phyloP scores from a whole-genome alignment of 2,888 invertebrate genomes.

The Nemotelus nigrinus region DNA sequence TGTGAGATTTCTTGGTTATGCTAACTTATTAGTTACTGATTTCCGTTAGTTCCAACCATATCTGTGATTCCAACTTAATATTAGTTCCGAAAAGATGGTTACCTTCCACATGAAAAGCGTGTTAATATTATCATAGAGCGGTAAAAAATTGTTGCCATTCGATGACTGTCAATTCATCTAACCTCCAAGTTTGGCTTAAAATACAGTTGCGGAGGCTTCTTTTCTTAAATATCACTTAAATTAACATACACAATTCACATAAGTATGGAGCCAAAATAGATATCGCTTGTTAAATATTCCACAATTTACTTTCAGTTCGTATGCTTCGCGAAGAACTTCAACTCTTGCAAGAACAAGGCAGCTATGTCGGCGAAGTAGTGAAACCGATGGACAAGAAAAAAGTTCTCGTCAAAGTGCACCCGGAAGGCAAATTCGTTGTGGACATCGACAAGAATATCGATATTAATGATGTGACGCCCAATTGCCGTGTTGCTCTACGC shows the following conservation, averaged over 20 bases:
- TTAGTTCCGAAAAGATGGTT: background rate
- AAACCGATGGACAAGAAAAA: constrained; percentile 99
- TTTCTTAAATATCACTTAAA: background rate
- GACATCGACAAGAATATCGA: constrained; percentile 99
- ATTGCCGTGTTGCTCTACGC: constrained; percentile 95
- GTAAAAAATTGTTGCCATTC: too few relatives aligned
- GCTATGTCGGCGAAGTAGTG: constrained; percentile 99
- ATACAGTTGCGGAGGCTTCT: too few relatives aligned
- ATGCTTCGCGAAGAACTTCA: constrained; percentile 98
- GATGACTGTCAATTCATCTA: too few relatives aligned
- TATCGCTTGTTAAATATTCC: too few relatives aligned
- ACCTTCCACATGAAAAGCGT: background rate
- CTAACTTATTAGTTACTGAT: too few relatives aligned
- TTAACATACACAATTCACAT: background rate
- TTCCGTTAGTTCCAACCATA: too few relatives aligned
- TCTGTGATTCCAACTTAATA: background rate
- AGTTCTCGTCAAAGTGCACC: constrained; percentile 98
- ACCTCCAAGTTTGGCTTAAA: too few relatives aligned
- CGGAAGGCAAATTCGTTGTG: constrained; percentile 99
- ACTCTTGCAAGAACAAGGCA: constrained; percentile 96
- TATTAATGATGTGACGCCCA: constrained; percentile 96
- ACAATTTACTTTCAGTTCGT: constrained; percentile 74
- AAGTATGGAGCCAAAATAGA: too few relatives aligned
- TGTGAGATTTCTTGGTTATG: too few relatives aligned
- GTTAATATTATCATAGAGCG: too few relatives aligned